Percentiles rank a stretch among this genome's conserved stretches.
Conservation (phyloP, 2,113 vertebrate genomes). For the Saccopteryx bilineata region DNA sequence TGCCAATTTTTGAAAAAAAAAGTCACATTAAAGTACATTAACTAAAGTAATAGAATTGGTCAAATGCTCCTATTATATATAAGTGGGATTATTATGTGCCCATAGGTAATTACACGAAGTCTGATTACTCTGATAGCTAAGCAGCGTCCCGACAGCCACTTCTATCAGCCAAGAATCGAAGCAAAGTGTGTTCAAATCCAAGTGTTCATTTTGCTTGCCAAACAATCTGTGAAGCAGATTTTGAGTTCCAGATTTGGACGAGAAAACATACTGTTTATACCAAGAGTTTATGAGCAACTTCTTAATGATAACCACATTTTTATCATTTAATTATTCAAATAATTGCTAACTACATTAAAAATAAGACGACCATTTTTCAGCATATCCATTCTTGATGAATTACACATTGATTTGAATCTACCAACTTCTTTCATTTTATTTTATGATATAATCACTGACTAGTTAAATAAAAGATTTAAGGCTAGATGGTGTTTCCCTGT, state of each 20-base stretch:
- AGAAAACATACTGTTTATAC: conserved; percentile 39
- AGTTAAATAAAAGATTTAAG: conserved; percentile 29
- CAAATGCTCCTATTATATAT: conserved; percentile 45
- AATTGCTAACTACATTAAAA: conserved; percentile 53
- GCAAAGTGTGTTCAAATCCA: conserved; percentile 23
- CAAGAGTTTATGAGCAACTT: conserved; percentile 62
- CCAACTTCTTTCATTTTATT: conserved; percentile 50
- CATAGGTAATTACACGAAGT: conserved; percentile 37
- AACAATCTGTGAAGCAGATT: neutral
- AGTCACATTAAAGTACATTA: conserved; percentile 32
- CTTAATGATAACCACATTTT: conserved; percentile 41
- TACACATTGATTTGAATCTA: neutral
- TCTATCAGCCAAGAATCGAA: conserved; percentile 45
- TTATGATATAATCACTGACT: conserved; percentile 5
- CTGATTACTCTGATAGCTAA: conserved; percentile 41
- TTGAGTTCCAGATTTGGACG: conserved; percentile 40
- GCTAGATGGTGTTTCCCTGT: neutral
- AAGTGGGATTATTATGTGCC: conserved; percentile 43
- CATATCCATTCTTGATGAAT: conserved; percentile 26
- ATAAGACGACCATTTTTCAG: neutral
- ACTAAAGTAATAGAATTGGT: conserved; percentile 21
- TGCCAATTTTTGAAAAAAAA: conserved; percentile 4
- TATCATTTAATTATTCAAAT: conserved; percentile 57
- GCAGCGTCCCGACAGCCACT: conserved; percentile 19
- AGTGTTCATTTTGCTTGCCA: conserved; percentile 15